Evolutionary conservation across 2,888 invertebrate species (phyloP).

Genomic region (Caenorhabditis becei): DNA sequence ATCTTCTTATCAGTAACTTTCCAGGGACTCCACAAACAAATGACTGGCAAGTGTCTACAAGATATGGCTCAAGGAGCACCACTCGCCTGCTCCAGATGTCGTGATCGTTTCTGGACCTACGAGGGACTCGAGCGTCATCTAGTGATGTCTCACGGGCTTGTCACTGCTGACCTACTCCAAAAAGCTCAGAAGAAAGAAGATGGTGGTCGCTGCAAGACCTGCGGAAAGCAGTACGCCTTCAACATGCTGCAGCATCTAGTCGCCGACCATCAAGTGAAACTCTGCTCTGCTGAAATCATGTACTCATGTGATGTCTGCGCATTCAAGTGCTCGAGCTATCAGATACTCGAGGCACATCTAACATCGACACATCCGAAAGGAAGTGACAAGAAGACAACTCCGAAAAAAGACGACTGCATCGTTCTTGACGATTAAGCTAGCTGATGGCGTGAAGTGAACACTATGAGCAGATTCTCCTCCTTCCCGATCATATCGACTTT

Average conservation of each 20-base stretch:
- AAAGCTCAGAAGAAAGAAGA: constrained; percentile 96
- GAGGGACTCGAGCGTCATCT: constrained; percentile 96
- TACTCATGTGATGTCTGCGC: constrained; percentile 77
- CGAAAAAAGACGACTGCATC: constrained; percentile 68
- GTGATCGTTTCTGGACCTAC: constrained; percentile 90
- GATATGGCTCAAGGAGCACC: constrained; percentile 80
- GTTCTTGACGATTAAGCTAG: constrained; percentile 67
- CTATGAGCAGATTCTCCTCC: background rate
- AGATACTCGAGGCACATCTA: constrained; percentile 77
- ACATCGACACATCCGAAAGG: constrained; percentile 75
- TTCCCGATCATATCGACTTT: background rate
- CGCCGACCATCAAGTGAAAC: constrained; percentile 78
- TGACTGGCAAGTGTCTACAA: constrained; percentile 69
- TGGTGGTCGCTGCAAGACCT: constrained; percentile 94
- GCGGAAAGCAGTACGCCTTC: constrained; percentile 86
- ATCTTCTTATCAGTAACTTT: constrained; percentile 18
- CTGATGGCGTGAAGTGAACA: background rate
- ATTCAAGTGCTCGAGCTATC: constrained; percentile 76
- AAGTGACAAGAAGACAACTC: constrained; percentile 46
- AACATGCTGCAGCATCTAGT: constrained; percentile 81
- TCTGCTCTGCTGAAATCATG: constrained; percentile 81
- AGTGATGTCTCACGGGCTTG: constrained; percentile 93
- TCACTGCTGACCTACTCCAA: constrained; percentile 96
- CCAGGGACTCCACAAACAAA: constrained; percentile 74
- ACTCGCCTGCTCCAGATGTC: constrained; percentile 79